A percentile compares a stretch with the other conserved stretches of the same genome.
Conservation (phyloP, 2,113 vertebrate species). For the Psophia crepitans region DNA sequence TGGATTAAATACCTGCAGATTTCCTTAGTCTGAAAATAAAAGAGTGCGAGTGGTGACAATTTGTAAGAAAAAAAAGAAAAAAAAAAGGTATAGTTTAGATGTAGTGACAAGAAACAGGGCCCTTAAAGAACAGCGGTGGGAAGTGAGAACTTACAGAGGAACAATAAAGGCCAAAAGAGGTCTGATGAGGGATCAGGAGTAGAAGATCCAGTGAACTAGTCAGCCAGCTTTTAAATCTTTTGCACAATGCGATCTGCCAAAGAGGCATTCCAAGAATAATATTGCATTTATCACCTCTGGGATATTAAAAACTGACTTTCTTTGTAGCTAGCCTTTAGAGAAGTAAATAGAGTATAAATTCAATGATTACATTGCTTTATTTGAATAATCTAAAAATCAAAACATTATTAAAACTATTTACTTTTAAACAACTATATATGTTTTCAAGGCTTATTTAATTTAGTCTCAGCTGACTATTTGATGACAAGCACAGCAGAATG, state of each 20-base stretch:
- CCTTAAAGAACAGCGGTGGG: neutral
- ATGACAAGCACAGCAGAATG: neutral
- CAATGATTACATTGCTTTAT: neutral
- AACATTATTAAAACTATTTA: neutral
- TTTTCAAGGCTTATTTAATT: neutral
- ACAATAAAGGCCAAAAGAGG: neutral
- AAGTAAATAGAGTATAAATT: neutral
- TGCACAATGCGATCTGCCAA: neutral
- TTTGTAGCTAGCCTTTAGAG: neutral
- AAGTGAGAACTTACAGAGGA: neutral
- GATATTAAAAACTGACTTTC: conserved; percentile 21
- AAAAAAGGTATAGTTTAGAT: neutral
- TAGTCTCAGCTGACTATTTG: neutral
- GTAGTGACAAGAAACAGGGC: neutral
- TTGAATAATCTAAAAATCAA: neutral
- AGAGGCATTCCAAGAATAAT: conserved; percentile 31
- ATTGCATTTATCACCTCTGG: neutral
- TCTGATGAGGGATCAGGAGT: neutral
- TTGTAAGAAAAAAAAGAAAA: neutral
- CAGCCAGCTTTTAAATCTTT: conserved; percentile 45
- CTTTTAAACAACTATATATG: neutral
- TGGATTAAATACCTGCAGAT: neutral
- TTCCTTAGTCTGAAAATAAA: neutral
- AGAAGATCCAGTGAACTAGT: neutral
- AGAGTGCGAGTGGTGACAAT: neutral